phyloP scores from a whole-genome alignment of 1,140 invertebrate species.

The Sycophila sp. region DNA sequence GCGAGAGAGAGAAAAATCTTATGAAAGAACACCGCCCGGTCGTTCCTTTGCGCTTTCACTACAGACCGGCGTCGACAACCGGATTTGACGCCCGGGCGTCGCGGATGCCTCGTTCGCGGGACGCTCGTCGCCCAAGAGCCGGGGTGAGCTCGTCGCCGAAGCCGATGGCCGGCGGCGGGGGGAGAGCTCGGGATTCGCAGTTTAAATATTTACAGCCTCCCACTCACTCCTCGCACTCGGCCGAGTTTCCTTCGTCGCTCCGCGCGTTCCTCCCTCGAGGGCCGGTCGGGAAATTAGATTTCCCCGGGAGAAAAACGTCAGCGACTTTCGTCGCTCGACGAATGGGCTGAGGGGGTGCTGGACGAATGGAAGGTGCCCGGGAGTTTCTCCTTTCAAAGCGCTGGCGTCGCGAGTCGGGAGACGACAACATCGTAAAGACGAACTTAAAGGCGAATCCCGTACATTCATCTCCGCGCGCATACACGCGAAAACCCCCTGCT shows the following conservation, averaged over 20 bases:
- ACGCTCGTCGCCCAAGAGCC: no score
- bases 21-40: no score
- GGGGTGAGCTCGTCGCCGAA: no score
- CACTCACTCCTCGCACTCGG: not conserved
- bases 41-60: no score
- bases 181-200: conserved; percentile 48
- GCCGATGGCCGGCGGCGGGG: conserved; percentile 35
- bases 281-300: conserved; percentile 32
- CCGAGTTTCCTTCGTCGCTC: conserved; percentile 32
- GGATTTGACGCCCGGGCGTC: no score
- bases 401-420: no score
- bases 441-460: conserved; percentile 19
- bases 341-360: not conserved
- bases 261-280: conserved; percentile 9
- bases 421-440: conserved; percentile 23
- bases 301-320: conserved; percentile 25
- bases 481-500: not conserved
- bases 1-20: no score
- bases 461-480: not conserved
- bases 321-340: conserved; percentile 16
- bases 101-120: no score
- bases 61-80: no score
- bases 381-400: conserved; percentile 35
- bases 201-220: conserved; percentile 48
- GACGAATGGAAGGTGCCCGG: conserved; percentile 10